Evolutionary conservation across 2,888 invertebrate species (phyloP), one percentile per base, ranked within the genome.

Genomic region (Thalpophila matura): DNA sequence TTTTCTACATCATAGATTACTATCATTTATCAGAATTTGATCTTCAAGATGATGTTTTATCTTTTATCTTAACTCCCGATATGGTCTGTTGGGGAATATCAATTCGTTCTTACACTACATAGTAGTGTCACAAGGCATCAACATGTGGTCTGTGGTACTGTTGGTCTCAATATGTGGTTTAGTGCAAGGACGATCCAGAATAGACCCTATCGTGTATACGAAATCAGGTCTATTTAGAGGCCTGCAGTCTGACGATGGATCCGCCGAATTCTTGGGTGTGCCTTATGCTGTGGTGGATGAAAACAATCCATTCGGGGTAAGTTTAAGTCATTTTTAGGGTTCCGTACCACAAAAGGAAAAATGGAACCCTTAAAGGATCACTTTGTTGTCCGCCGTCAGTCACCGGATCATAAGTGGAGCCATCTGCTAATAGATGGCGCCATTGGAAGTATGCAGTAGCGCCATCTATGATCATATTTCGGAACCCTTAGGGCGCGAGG

Each of bases 271-370:
- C 12, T 54, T 74, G n/a, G 71, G 68, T 1, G 40, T 72, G 0
- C 71, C 68, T 1, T 72, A 74, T 14, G 68, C 43, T 1, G 31
- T 54, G 10, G 38, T 72, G 4, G 57, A 74, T 26, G 45, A 24
- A 16, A 33, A 54, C 4, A 57, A 71, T 40, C 74, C 60, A 3
- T 71, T 72, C 22, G 71, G 74, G 33, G 71, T 74, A 29, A 74
- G 68, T 18, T 9, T 31, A 4, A 20, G 12, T 33, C 3, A n/a
- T 4, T 31, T 31, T n/a, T n/a, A 29, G 29, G n/a, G n/a, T n/a
- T n/a, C n/a, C n/a, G n/a, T n/a, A n/a, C n/a, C n/a, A n/a, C n/a
- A n/a, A n/a, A n/a, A n/a, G n/a, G n/a, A n/a, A n/a, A n/a, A n/a
- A n/a, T n/a, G n/a, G n/a, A n/a, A n/a, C n/a, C n/a, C n/a, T n/a